These are phyloP conservation scores for Tineola bisselliella DNA, from an alignment of 2,888 invertebrate genomes.

Conservation along the genomic window DNA sequence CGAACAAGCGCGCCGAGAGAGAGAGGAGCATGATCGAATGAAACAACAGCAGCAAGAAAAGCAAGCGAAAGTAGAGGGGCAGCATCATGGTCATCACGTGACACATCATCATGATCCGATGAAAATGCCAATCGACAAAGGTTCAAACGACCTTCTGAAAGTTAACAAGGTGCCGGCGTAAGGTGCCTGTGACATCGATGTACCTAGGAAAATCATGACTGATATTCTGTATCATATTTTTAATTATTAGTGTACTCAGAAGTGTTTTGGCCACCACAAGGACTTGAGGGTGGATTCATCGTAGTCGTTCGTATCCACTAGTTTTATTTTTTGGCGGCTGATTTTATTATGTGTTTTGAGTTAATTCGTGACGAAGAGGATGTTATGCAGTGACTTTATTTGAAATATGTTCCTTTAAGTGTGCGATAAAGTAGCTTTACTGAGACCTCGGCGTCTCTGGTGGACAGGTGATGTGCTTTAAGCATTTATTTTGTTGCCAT, in stretches of 20 bases:
- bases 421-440: constrained; percentile 51
- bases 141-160: constrained; percentile 79
- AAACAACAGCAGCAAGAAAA: constrained; percentile 91
- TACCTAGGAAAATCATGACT: constrained; percentile 53
- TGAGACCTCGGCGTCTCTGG: constrained; percentile 39
- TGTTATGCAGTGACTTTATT: constrained; percentile 41
- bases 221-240: constrained; percentile 56
- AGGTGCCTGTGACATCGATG: constrained; percentile 44
- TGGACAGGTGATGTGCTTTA: constrained; percentile 67
- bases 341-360: constrained; percentile 23
- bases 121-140: constrained; percentile 78
- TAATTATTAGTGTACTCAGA: constrained; percentile 42
- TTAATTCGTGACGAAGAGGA: constrained; percentile 46
- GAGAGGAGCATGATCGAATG: constrained; percentile 91
- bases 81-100: constrained; percentile 76
- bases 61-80: constrained; percentile 80
- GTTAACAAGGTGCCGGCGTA: constrained; percentile 83
- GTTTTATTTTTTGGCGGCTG: constrained; percentile 59
- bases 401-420: constrained; percentile 62
- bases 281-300: constrained; percentile 39
- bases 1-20: constrained; percentile 89
- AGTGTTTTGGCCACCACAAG: constrained; percentile 58
- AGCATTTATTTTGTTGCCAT: constrained; percentile 70
- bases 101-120: constrained; percentile 79
- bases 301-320: constrained; percentile 64